Evolutionary conservation across 2,888 invertebrate species (phyloP).

Genomic region (Cheilosia scutellata): DNA sequence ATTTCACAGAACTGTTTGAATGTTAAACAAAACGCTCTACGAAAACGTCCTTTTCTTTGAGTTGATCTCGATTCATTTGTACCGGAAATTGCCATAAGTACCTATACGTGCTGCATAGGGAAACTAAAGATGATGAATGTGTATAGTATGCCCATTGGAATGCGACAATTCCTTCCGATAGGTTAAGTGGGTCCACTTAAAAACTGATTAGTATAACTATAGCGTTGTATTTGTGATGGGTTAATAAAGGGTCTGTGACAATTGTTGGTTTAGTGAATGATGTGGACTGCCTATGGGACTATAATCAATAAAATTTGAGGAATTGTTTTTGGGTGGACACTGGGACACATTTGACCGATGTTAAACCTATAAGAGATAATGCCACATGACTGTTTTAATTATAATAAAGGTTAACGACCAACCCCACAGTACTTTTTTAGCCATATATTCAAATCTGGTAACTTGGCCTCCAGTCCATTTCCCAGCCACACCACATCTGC

Average conservation of each 20-base stretch:
- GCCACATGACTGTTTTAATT: no score
- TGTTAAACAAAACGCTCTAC: constrained; percentile 75
- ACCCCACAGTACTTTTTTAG: no score
- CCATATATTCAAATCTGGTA: no score
- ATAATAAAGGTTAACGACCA: no score
- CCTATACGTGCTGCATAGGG: neutral
- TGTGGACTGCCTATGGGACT: no score
- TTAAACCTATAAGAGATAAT: no score
- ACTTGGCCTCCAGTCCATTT: no score
- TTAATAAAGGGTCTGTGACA: neutral
- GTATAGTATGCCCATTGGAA: neutral
- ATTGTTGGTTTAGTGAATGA: neutral
- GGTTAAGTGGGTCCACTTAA: neutral
- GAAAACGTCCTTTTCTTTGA: constrained; percentile 23
- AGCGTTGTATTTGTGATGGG: neutral
- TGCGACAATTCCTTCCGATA: neutral
- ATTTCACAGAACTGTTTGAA: constrained; percentile 81
- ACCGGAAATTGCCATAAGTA: neutral
- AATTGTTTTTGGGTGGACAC: no score
- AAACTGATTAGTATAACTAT: neutral
- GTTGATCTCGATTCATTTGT: neutral
- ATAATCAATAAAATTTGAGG: no score
- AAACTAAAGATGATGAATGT: neutral
- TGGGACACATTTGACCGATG: no score
- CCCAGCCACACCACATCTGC: no score